Conservation (phyloP, 2,888 invertebrate species). For the Eulithis prunata region DNA sequence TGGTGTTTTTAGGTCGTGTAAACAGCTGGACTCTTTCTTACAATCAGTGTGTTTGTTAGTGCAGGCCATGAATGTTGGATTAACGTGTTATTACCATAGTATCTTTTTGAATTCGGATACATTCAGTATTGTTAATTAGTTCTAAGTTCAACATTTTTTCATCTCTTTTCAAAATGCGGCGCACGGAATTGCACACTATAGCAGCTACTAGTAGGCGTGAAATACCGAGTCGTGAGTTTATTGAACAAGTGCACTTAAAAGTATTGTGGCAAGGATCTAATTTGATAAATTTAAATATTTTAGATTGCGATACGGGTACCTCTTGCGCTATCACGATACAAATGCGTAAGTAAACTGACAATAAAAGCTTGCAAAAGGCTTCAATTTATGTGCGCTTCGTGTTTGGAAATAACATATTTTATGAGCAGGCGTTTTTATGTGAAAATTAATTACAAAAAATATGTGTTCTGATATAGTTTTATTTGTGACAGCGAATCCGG, state of each 20-base stretch:
- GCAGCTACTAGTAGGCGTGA: slow-evolving; percentile 65
- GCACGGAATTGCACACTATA: slow-evolving; percentile 61
- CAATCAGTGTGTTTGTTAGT: slow-evolving; percentile 69
- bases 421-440: slow-evolving; percentile 7
- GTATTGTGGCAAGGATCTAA: slow-evolving; percentile 52
- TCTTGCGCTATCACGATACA: slow-evolving; percentile 82
- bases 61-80: slow-evolving; percentile 72
- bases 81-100: slow-evolving; percentile 63
- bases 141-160: not conserved
- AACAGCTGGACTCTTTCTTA: slow-evolving; percentile 75
- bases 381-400: slow-evolving; percentile 52
- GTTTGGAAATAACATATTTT: slow-evolving; percentile 19
- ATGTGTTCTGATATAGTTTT: slow-evolving; percentile 43
- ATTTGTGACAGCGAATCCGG: slow-evolving; percentile 85
- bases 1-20: slow-evolving; percentile 81
- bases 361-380: slow-evolving; percentile 52
- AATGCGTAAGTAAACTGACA: slow-evolving; percentile 77
- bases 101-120: slow-evolving; percentile 42
- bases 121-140: slow-evolving; percentile 13
- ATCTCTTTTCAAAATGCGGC: slow-evolving; percentile 64
- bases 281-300: slow-evolving; percentile 68
- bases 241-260: slow-evolving; percentile 42
- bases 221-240: slow-evolving; percentile 78
- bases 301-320: slow-evolving; percentile 82
- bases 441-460: not conserved